Evolutionary conservation across 2,797 vertebrate genomes (phyloP), one percentile per base, ranked within the genome.

Genomic region (Chaetophractus vellerosus): DNA sequence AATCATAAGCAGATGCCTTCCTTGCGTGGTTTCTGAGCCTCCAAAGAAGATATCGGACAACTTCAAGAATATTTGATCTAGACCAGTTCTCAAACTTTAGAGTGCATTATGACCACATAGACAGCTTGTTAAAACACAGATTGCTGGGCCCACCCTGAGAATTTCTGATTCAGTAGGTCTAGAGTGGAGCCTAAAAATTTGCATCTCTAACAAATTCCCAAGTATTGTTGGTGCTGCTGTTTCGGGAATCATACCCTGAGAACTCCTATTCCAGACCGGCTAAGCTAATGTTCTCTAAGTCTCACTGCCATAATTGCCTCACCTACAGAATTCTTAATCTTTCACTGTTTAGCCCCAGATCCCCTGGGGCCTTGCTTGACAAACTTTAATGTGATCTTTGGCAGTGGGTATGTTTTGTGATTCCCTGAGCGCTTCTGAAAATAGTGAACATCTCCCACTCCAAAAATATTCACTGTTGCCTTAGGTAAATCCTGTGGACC

Each of bases 351-450:
- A 90, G 79, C 88, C 36, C 66, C 41, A 80, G 45, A 57, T 68
- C 74, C 78, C 38, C 33, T 12, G 14, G 50, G 66, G 50, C 63
- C 78, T 75, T 96, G 38, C 66, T 76, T 84, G 80, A 91, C 41
- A 93, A 74, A 16, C 78, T 74, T 24, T 63, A 52, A 91, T 71
- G 52, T 86, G 79, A 86, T 95, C 66, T 90, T 69, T 64, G 68
- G 80, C 83, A 87, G 50, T 48, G 76, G 41, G 14, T 91, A 71
- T 80, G 50, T 74, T 92, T 86, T 80, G 82, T 52, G 87, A 96
- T 94, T 92, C 63, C 63, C 71, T 50, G 45, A 76, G 57, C 74
- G 72, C 78, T 92, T 79, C 0, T 64, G 57, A 91, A 95, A 90
- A 93, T 5, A 82, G 8, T 63, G 41, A 88, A 33, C 31, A 90